A percentile compares a stretch with the other conserved stretches of the same genome.
These are phyloP conservation scores for Callipepla squamata DNA, from an alignment of 2,113 vertebrate genomes.

Conservation along the genomic window DNA sequence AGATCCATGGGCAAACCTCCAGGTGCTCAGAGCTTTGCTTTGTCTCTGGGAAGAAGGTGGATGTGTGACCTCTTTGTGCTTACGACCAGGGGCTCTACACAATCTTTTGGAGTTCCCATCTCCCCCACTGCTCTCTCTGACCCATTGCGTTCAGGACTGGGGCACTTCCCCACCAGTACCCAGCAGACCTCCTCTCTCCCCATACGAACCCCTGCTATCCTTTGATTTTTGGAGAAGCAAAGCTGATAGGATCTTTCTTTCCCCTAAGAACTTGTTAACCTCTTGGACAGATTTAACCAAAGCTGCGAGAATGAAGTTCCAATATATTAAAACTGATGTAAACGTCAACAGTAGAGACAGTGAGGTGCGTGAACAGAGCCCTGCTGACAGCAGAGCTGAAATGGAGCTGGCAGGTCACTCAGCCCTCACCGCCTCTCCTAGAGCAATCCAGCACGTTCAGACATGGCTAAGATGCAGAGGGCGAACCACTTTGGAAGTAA, in stretches of 20 bases:
- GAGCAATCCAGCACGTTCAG: neutral
- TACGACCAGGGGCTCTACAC: neutral
- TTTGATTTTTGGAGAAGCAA: fast-evolving
- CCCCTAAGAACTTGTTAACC: neutral
- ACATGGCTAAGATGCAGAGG: neutral
- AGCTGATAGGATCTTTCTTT: neutral
- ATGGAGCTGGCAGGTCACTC: neutral
- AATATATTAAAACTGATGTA: neutral
- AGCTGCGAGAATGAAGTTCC: neutral
- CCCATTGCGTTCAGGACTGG: neutral
- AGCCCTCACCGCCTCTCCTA: neutral
- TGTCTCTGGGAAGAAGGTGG: neutral
- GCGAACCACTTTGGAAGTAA: neutral
- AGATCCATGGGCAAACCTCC: neutral
- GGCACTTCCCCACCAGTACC: fast-evolving
- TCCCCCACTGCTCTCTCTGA: neutral
- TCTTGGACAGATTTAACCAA: neutral
- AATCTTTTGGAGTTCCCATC: neutral
- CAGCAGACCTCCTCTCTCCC: neutral
- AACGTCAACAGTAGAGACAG: neutral
- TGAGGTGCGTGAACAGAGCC: neutral
- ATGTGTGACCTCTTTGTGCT: neutral
- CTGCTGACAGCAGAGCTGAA: neutral
- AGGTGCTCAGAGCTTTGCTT: neutral
- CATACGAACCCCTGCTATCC: fast-evolving